A percentile compares a stretch with the other conserved stretches of the same genome.
Conservation (phyloP, 2,888 invertebrate genomes). For the Eristalis intricaria region DNA sequence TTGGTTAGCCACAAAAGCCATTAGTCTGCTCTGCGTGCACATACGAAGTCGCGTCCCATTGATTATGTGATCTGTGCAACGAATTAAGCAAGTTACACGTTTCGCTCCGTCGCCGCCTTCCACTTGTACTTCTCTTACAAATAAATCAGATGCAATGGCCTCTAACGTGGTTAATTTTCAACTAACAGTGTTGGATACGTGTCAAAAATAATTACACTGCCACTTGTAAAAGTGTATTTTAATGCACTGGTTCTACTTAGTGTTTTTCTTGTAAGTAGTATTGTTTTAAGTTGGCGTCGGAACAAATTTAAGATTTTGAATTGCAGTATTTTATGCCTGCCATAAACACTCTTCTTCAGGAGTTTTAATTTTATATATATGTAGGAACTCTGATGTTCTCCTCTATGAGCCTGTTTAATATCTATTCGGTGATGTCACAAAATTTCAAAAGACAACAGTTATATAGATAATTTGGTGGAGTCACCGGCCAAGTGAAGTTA, state of each 20-base stretch:
- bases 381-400: background rate
- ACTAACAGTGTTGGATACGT: constrained; percentile 35
- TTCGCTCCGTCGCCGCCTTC: constrained; percentile 25
- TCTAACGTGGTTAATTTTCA: constrained; percentile 26
- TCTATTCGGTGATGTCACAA: constrained; percentile 29
- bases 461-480: background rate
- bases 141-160: constrained; percentile 46
- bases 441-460: constrained; percentile 22
- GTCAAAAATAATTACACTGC: constrained; percentile 55
- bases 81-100: constrained; percentile 61
- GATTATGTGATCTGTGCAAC: constrained; percentile 61
- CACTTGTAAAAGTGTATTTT: constrained; percentile 10
- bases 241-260: background rate
- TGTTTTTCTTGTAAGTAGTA: constrained; percentile 8
- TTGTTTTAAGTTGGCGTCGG: constrained; percentile 9
- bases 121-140: constrained; percentile 53
- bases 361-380: background rate
- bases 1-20: constrained; percentile 67
- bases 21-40: constrained; percentile 46
- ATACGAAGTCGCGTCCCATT: constrained; percentile 43
- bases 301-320: background rate
- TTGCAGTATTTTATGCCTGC: background rate
- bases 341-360: background rate
- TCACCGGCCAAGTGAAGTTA: constrained; percentile 11
- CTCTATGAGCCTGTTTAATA: constrained; percentile 29